A percentile compares a stretch with the other conserved stretches of the same genome.
Evolutionary conservation across 2,797 vertebrate species (phyloP).

Genomic region (Phoebastria nigripes): DNA sequence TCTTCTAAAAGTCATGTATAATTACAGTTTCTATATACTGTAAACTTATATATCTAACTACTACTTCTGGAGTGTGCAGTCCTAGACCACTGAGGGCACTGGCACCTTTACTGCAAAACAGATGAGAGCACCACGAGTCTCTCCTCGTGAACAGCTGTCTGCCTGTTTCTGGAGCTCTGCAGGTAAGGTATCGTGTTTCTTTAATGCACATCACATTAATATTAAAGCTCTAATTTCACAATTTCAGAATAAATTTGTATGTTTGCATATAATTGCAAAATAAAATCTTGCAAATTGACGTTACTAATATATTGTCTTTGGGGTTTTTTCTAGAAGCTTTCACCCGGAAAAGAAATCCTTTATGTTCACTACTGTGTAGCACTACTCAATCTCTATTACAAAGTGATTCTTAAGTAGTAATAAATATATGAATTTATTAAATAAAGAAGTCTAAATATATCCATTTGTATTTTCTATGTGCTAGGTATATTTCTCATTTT

Average conservation of each 20-base stretch:
- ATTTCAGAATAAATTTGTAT: not conserved
- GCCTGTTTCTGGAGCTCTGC: not conserved
- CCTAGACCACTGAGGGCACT: not conserved
- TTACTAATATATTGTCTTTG: not conserved
- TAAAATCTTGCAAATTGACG: not conserved
- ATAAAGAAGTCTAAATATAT: not conserved
- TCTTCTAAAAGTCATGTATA: not conserved
- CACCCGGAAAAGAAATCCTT: not conserved
- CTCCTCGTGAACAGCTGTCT: not conserved
- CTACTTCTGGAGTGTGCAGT: not conserved
- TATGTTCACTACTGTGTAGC: not conserved
- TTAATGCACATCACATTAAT: not conserved
- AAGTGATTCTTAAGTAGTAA: not conserved
- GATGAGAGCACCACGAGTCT: not conserved
- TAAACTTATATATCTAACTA: not conserved
- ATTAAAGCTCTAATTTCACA: not conserved
- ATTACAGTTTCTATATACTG: not conserved
- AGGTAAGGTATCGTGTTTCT: not conserved
- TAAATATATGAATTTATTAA: not conserved
- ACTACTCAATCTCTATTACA: not conserved
- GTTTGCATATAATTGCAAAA: not conserved
- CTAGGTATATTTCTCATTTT: not conserved
- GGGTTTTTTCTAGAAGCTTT: not conserved
- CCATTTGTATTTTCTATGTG: not conserved
- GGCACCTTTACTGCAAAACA: not conserved